Conservation (phyloP, 2,113 vertebrate species). For the Campylomormyrus tamandua region DNA sequence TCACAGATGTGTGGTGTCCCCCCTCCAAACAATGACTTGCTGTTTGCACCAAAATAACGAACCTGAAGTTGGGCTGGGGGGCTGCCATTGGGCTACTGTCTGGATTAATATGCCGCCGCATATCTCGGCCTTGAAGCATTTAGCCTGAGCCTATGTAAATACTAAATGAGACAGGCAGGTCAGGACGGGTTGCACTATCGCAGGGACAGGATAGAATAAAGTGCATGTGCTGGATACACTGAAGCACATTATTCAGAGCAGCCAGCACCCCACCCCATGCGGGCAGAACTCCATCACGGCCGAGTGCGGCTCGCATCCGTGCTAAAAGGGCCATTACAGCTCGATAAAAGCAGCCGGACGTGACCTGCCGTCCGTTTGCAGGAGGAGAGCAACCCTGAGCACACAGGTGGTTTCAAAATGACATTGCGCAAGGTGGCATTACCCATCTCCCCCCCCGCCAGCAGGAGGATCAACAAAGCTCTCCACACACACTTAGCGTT, state of each 20-base stretch:
- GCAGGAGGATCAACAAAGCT: slow-evolving; percentile 40
- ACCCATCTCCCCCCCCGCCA: not conserved
- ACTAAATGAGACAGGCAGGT: not conserved
- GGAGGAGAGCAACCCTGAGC: not conserved
- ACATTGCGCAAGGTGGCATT: not conserved
- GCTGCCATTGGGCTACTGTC: not conserved
- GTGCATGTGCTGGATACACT: not conserved
- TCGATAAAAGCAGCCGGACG: not conserved
- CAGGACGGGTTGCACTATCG: not conserved
- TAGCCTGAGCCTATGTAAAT: not conserved
- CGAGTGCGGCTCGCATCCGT: not conserved
- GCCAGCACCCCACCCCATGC: not conserved
- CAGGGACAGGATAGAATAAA: not conserved
- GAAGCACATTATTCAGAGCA: not conserved
- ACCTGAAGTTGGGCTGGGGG: not conserved
- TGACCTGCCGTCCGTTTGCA: not conserved
- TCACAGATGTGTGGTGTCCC: not conserved
- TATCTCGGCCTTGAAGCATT: not conserved
- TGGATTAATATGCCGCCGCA: not conserved
- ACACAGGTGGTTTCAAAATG: not conserved
- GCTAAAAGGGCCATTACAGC: not conserved
- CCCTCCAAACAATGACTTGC: not conserved
- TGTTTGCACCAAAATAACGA: too few species aligned
- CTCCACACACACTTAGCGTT: slow-evolving; percentile 33
- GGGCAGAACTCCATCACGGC: not conserved